Evolutionary conservation across 2,113 vertebrate species (phyloP), one percentile per base, ranked within the genome.

Genomic region (Gallinago media): DNA sequence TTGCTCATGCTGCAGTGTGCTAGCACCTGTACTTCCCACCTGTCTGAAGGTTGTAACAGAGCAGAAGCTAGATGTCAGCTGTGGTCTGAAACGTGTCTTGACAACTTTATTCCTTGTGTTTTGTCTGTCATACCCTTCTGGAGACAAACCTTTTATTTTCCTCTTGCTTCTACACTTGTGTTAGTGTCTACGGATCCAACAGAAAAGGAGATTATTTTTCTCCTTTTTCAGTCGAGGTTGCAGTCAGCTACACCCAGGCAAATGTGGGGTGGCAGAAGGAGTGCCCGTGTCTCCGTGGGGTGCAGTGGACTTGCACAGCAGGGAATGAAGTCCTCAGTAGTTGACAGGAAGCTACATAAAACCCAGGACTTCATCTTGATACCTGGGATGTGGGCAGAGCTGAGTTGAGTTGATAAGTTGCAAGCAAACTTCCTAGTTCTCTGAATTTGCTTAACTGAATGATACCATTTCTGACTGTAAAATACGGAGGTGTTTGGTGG

Each of bases 391-490:
- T 54, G n/a, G 47, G 42, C 49, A 31, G 38, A 44, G 26, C 15
- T 62, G 50, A 62, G 62, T 52, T 31, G 47, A 19, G 38, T 62
- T 55, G 32, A 34, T 36, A 47, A 47, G 38, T 63, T 92, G 20
- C 3, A 46, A 78, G 47, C 38, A 63, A 4, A 7, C 44, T 42
- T 68, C 0, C 0, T 44, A 74, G 66, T 61, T 89, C n/a, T 47
- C 55, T 4, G 2, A 21, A 46, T 85, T 73, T 44, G 47, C 38
- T 68, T 17, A 52, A 32, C 18, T 34, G 62, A 42, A 27, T 67
- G 8, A 26, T 80, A 26, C 0, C 0, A 0, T 62, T 89, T 85
- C 36, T 5, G 3, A 18, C 18, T 31, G 32, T 80, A 70, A 46
- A 76, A 16, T n/a, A 21, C 0, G 7, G 40, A 52, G 7, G 3